Evolutionary conservation across 2,113 vertebrate genomes (phyloP), one percentile per base, ranked within the genome.

Genomic region (Hassar affinis): DNA sequence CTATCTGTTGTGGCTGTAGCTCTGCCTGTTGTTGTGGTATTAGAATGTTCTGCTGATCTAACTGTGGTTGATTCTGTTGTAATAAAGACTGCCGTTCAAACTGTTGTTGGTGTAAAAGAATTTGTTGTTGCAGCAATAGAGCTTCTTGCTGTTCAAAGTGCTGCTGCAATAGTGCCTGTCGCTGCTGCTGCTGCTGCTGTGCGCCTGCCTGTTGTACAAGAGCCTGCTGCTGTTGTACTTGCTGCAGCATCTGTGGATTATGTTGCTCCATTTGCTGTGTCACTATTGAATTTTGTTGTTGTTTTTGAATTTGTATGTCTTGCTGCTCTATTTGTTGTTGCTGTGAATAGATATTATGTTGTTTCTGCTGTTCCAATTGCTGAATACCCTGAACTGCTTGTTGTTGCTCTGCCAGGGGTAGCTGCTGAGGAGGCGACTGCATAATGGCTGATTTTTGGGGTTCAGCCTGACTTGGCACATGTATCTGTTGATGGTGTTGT

Each of bases 291-390:
- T 51, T 80, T 75, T 80, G 79, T 52, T 88, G 81, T 51, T 90
- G 89, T 10, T 84, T 85, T 69, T 77, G 27, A 54, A 86, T 52
- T 27, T 49, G 11, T 35, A 80, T 69, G 18, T 85, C 69, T 57
- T 86, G 86, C 22, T 88, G 87, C 68, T 81, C 84, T 3, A 80
- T 59, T 62, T 86, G 84, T 33, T 86, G 87, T 66, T 91, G 91
- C 27, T 91, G 92, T 38, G 88, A 61, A 77, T 89, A 89, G 33
- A 92, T 89, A 47, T 89, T 84, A 52, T 92, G 91, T n/a, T 91
- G 90, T 25, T 92, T 90, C 47, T 85, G 78, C 47, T 87, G 87
- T 64, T 92, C 92, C 49, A 87, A 85, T 49, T 85, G 52, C 38
- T 85, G 88, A 33, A 88, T 84, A 51, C 66, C 84, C 27, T 78